Base-by-base conservation (phyloP, 2,113 vertebrate species). In the Elachura formosa region DNA sequence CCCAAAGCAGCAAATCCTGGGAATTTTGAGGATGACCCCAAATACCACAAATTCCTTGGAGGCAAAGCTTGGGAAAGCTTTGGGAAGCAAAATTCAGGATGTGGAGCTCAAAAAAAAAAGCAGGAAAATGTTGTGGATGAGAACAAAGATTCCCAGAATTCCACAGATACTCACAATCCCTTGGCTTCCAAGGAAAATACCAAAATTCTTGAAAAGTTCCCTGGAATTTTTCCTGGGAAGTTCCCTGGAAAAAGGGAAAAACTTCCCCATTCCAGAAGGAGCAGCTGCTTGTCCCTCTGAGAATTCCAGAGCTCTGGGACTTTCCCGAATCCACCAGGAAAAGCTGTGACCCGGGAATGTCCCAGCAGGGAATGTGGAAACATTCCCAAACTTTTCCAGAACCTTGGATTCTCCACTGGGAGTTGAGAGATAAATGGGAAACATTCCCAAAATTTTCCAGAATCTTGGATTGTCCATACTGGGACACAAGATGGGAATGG, bases 1-100 rank as follows among this genome's bases (percentile, higher is more conserved):
- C 21, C 43, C 1, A 0, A 28, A 62, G 29, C 24, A 23, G 36
- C 38, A n/a, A 63, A 52, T 52, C 24, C 46, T 0, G 0, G 48
- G 31, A 43, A 43, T 29, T 64, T 29, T 19, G 3, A 34, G 19
- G 31, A 29, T 43, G 14, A 12, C 22, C 14, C 36, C 58, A n/a
- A 62, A 52, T 43, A 14, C 38, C 75, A 23, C 24, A 11, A 23
- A 52, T 52, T n/a, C 29, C 18, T 41, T 1, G 1, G 24, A 43
- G 5, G 2, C 2, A n/a, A n/a, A n/a, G n/a, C n/a, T n/a, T n/a
- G 0, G 14, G 48, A 78, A 52, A 9, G 11, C 31, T 54, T 12
- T 2, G 0, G 3, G 31, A 22, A 34, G 20, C 3, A 34, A 63
- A 63, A 34, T n/a, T 29, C 14, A 24, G 31, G 31, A 52, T 23